phyloP scores from a whole-genome alignment of 1,140 invertebrate species.

The Lucilia cuprina region DNA sequence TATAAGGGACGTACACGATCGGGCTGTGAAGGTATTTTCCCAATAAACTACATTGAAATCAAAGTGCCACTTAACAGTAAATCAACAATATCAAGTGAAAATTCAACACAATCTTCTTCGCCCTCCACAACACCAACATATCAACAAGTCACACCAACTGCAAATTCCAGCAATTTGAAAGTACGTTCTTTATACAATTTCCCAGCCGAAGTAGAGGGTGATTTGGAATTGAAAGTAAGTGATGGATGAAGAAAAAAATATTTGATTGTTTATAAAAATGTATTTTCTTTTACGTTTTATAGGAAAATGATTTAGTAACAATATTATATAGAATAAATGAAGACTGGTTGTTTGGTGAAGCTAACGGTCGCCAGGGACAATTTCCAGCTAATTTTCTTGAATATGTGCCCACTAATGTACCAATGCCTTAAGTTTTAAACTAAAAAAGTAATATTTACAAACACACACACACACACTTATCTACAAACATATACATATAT shows the following conservation, averaged over 20 bases:
- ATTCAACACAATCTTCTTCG: conserved; percentile 25
- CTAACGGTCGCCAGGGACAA: conserved; percentile 72
- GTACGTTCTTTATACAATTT: conserved; percentile 71
- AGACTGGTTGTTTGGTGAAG: conserved; percentile 84
- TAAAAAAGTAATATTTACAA: not conserved
- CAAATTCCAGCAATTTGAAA: conserved; percentile 38
- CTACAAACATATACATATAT: not conserved
- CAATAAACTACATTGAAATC: conserved; percentile 78
- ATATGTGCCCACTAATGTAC: conserved; percentile 64
- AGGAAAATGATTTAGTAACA: conserved; percentile 70
- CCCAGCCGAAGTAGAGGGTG: conserved; percentile 68
- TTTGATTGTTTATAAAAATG: not conserved
- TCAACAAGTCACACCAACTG: conserved; percentile 25
- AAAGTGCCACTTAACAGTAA: conserved; percentile 72
- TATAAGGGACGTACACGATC: conserved; percentile 71
- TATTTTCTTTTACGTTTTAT: conserved; percentile 19
- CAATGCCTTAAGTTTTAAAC: conserved; percentile 46
- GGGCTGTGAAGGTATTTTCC: conserved; percentile 80
- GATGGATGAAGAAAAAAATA: conserved; percentile 12
- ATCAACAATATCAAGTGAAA: conserved; percentile 43
- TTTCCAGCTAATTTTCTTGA: conserved; percentile 84
- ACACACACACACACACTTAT: too few relatives aligned
- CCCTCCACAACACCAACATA: conserved; percentile 46
- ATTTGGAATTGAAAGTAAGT: conserved; percentile 67
- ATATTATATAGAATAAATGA: conserved; percentile 76